Base-by-base conservation (phyloP, 2,113 vertebrate genomes). In the Dasypus novemcinctus region DNA sequence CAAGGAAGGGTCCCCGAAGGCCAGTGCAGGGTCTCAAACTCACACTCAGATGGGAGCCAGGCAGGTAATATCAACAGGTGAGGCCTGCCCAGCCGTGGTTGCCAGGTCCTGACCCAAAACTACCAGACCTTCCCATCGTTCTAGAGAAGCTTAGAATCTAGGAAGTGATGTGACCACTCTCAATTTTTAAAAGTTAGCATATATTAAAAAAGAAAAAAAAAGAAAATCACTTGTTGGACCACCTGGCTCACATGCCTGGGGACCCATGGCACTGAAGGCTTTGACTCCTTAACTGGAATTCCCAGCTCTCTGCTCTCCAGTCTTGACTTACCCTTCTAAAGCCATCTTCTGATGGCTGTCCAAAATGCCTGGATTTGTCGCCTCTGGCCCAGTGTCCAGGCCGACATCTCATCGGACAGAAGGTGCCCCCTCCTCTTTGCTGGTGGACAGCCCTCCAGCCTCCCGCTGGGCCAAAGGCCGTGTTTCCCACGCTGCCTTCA, bases 311-410 rank as follows among this genome's bases (percentile, higher is more conserved):
- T 3, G 5, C 0, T 1, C 31, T 2, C 46, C 33, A 11, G 57
- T 87, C 87, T 95, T 25, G 11, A 38, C 78, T 82, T 69, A 7
- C 82, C 33, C 49, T 57, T 59, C 23, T 25, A 4, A 0, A 11
- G 0, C 11, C n/a, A 12, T 25, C 27, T 38, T 6, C 64, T 1
- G 41, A 4, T 1, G 0, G 0, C 52, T 2, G 54, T 8, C 7
- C 10, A 10, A 14, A 14, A 0, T 6, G 57, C 52, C 2, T 0
- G 1, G 0, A 31, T 61, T 33, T 43, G 15, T 7, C 31, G 0
- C 36, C n/a, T n/a, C 78, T 1, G 76, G 69, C 52, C 75, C 87
- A 15, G 21, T 21, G 29, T 29, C 5, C 27, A 4, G 66, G 33
- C 14, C 1, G 0, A 7, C 36, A 38, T n/a, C 21, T 46, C 14